Base-by-base conservation (phyloP, 92 coral and sea anemone species). In the Diadumene lineata region DNA sequence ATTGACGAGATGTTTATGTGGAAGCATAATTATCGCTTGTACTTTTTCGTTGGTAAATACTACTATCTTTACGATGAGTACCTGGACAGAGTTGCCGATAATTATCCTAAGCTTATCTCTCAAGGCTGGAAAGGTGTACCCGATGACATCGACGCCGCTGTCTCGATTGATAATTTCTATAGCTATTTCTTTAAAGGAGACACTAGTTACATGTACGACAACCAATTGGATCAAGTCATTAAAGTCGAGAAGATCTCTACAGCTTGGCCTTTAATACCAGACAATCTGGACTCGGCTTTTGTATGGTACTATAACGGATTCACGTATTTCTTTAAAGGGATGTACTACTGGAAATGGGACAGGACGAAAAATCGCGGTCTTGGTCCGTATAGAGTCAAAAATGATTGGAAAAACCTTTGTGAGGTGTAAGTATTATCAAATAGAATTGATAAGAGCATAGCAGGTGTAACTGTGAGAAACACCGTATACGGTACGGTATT, bases 71-170 rank as follows among this genome's bases (percentile, higher is more conserved):
- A 81, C 38, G 44, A 85, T 61, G 83, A 75, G 25, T 0, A 0
- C 0, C 3, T 1, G 0, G 79, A 73, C 33, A 25, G 7, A 15
- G 76, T 77, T 24, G 75, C 50, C 0, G 11, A 62, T 1, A 38
- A 44, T 26, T 89, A 85, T 58, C 94, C 90, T 15, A 33, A 70
- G 50, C 17, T 27, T n/a, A 89, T 93, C 1, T 66, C 90, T 0
- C 56, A 38, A 4, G 96, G 92, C 8, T 93, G 98, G 98, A 92
- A 83, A 13, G 94, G 94, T 1, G 58, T 89, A 7, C 96, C 94
- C 10, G 76, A 81, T 69, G 75, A 72, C 18, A 85, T 85, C 23
- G 93, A 93, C 43, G 98, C 98, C 13, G 89, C 86, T 10, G 43
- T 90, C 19, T 56, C 89, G 9, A 57, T 65, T 44, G 51, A 26